Base-by-base conservation (phyloP, 2,888 invertebrate genomes). In the Lasiommata megera region DNA sequence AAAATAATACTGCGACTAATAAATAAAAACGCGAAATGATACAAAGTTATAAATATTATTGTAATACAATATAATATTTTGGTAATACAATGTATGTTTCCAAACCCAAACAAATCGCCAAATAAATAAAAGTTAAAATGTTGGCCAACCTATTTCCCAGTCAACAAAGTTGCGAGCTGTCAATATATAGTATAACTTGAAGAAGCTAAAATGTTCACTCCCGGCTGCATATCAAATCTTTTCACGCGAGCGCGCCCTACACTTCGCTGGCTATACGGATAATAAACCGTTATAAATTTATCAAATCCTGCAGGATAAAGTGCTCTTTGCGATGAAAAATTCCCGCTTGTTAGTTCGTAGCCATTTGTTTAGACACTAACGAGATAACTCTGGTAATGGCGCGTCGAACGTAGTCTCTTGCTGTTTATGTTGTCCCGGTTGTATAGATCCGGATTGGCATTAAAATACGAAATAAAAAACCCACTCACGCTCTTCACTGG, bases 281-380 rank as follows among this genome's bases (percentile, higher is more conserved):
- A 62, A 59, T 56, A 56, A 59, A 61, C 50, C 41, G 59, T 61
- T 61, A 61, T 56, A 61, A 61, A 61, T 58, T 58, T 61, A 61
- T 61, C 61, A 61, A 58, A 61, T 58, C 55, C 54, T 38, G 47
- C 58, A 38, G 55, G 54, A 61, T 61, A 58, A 51, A 60, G 53
- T 58, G 31, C 43, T 55, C 51, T 56, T 47, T 52, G 48, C 57
- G 37, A 55, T 64, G 65, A 65, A 62, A 65, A 65, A 65, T 65
- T 55, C 50, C 43, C 56, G 54, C 64, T 64, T 65, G 65, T 64
- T 65, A 65, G 60, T 60, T 56, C 47, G 47, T 38, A 56, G 60
- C 55, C 63, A 65, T 65, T 62, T 65, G 60, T 63, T 59, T 61
- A 56, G 58, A 54, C 60, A 54, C 61, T 65, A 65, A 65, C 65